Base-by-base conservation (phyloP, 2,888 invertebrate species). In the Rotaria macrura region DNA sequence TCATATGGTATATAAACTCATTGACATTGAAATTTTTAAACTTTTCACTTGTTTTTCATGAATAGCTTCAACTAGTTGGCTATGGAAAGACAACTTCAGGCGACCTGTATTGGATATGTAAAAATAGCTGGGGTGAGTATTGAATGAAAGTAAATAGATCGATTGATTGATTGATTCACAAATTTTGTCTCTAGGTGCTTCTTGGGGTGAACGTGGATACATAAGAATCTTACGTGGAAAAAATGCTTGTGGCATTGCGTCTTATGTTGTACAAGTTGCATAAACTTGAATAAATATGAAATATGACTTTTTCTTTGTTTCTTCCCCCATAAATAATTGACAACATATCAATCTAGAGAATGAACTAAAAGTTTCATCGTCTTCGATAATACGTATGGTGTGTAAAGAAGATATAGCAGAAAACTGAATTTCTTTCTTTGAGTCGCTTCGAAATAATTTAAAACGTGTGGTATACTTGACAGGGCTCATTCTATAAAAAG, bases 121-220 rank as follows among this genome's bases (percentile, higher is more conserved):
- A 74, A 25, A 74, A 74, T 43, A 74, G 43, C 12, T 74, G 74
- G 74, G 74, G 74, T 74, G 43, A 40, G 74, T 74, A 65, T 47
- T 34, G 5, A 1, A n/a, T 29, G 14, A n/a, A n/a, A n/a, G 65
- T 1, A 9, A 17, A 14, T 29, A 74, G n/a, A 1, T 17, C 10
- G 1, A 74, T 43, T 40, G 40, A 5, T 40, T 4, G 2, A 25
- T 6, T 7, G 47, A 47, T 47, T 47, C 2, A n/a, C n/a, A n/a
- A 38, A 12, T 4, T 72, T 74, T 40, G 23, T 40, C 43, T 10
- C 5, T 74, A 74, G 74, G 74, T 74, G 9, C 25, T 6, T 2
- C 10, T 7, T 74, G 74, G 74, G 74, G 74, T 40, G 74, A 74
- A 40, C 1, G 7, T 6, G 74, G 74, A 74, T 74, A 74, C 23